phyloP scores from a whole-genome alignment of 2,113 vertebrate genomes.

The Albula goreensis region DNA sequence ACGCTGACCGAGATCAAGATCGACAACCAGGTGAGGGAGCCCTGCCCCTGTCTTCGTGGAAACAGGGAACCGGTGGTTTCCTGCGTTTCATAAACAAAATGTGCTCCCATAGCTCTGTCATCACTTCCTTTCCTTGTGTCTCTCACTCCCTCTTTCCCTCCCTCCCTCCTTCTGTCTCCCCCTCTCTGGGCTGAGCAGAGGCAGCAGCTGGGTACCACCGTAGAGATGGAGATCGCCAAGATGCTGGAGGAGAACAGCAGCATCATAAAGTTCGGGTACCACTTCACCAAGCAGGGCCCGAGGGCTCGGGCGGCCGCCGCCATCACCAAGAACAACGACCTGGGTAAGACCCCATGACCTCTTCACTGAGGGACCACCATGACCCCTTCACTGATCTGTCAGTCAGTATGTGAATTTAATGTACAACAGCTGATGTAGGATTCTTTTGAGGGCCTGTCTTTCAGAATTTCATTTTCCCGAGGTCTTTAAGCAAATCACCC shows the following conservation, averaged over 20 bases:
- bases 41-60: not conserved
- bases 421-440: no score
- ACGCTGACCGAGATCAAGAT: slow-evolving; percentile 95
- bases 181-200: slow-evolving; percentile 69
- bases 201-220: slow-evolving; percentile 90
- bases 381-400: not conserved
- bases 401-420: no score
- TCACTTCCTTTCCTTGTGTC: not conserved
- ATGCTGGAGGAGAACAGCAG: slow-evolving; percentile 92
- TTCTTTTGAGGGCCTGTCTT: no score
- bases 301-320: slow-evolving; percentile 88
- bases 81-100: no score
- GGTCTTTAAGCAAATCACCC: no score
- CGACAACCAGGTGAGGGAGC: slow-evolving; percentile 86
- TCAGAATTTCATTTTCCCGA: no score
- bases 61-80: not conserved
- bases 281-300: slow-evolving; percentile 95
- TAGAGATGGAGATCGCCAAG: slow-evolving; percentile 97
- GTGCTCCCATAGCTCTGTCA: not conserved
- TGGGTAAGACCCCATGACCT: slow-evolving; percentile 81
- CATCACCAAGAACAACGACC: slow-evolving; percentile 97
- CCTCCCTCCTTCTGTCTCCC: no score
- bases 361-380: no score
- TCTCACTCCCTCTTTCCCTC: not conserved
- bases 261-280: slow-evolving; percentile 96